Conservation (phyloP, 2,113 vertebrate species). For the Todiramphus saurophagus region DNA sequence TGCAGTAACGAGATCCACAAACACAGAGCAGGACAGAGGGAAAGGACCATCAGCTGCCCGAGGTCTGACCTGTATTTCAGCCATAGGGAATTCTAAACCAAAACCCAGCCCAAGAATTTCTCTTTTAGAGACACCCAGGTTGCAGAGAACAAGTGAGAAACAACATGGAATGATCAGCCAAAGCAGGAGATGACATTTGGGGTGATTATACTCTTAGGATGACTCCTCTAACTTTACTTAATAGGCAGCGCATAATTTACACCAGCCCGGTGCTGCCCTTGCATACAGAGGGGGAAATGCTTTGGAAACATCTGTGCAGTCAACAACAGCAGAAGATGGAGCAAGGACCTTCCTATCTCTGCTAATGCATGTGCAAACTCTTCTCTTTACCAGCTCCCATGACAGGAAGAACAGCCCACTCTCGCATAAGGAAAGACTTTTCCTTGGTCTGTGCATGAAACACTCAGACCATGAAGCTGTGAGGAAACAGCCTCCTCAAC, state of each 20-base stretch:
- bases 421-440: accelerated
- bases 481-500: neutral
- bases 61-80: neutral
- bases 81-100: neutral
- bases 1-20: neutral
- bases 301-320: neutral
- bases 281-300: neutral
- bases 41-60: neutral
- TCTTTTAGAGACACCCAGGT: neutral
- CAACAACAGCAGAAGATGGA: neutral
- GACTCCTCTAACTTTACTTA: neutral
- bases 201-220: neutral
- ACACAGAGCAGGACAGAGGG: neutral
- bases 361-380: accelerated
- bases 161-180: neutral
- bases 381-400: neutral
- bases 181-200: neutral
- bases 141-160: neutral
- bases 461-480: accelerated
- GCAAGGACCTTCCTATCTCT: neutral
- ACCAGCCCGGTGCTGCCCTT: neutral
- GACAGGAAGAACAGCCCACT: neutral
- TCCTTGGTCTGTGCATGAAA: neutral
- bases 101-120: neutral
- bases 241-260: neutral